These are phyloP conservation scores for Meleagris gallopavo DNA, from an alignment of 2,113 vertebrate species.

Conservation along the genomic window DNA sequence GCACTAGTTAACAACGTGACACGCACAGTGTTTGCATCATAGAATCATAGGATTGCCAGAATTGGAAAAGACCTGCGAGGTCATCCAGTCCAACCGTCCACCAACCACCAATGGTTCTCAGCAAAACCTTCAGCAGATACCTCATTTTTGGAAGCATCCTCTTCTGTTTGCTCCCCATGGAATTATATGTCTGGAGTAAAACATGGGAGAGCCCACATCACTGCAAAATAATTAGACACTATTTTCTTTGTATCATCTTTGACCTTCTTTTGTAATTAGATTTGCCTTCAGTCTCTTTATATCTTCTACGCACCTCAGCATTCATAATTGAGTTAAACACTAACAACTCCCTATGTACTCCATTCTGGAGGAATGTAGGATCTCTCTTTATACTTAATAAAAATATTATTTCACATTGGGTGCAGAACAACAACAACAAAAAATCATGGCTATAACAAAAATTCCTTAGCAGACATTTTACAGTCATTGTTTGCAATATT, in stretches of 20 bases:
- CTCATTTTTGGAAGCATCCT: background rate
- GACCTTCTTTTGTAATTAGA: background rate
- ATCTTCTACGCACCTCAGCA: background rate
- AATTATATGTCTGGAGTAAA: background rate
- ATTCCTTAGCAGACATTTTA: background rate
- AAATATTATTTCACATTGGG: background rate
- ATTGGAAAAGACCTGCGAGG: no score
- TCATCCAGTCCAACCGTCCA: no score
- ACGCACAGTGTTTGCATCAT: background rate
- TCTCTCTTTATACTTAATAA: background rate
- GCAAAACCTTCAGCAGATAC: background rate
- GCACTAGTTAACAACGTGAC: background rate
- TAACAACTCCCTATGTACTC: background rate
- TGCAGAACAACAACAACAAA: background rate
- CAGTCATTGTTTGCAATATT: fast-evolving
- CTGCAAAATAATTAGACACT: background rate
- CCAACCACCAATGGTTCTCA: no score
- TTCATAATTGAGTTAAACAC: background rate
- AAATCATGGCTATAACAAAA: background rate
- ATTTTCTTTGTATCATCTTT: background rate
- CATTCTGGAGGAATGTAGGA: background rate
- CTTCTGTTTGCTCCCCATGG: background rate
- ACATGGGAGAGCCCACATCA: background rate
- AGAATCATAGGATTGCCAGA: no score
- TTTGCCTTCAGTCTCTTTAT: background rate